Evolutionary conservation across 2,797 vertebrate species (phyloP).

Genomic region (Scolopax bukidnonensis): DNA sequence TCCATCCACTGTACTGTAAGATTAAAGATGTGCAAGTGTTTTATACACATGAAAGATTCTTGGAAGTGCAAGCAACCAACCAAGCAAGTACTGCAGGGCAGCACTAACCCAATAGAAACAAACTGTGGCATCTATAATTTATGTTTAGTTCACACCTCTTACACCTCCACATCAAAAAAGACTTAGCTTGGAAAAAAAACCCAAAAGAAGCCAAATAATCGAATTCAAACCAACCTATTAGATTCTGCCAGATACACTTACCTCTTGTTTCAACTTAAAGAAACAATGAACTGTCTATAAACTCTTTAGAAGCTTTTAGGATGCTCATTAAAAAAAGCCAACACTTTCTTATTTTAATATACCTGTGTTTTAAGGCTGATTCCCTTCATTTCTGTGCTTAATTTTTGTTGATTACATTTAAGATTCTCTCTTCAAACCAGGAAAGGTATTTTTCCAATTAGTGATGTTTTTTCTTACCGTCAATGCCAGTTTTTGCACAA

Average conservation of each 20-base stretch:
- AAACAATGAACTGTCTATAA: neutral
- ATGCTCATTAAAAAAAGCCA: neutral
- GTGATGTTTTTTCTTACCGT: neutral
- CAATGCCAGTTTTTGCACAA: neutral
- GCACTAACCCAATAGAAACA: neutral
- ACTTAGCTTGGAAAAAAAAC: accelerated
- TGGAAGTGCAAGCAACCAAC: neutral
- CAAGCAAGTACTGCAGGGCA: neutral
- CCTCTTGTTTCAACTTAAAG: neutral
- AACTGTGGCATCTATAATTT: neutral
- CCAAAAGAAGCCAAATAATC: neutral
- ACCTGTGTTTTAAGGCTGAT: neutral
- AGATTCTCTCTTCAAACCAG: neutral
- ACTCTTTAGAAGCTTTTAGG: neutral
- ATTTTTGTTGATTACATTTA: neutral
- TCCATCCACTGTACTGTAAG: neutral
- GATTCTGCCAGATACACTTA: neutral
- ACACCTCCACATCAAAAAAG: neutral
- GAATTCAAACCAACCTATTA: neutral
- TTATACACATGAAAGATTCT: neutral
- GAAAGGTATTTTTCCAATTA: neutral
- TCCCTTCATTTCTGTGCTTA: neutral
- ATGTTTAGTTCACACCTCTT: neutral
- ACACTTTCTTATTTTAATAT: neutral
- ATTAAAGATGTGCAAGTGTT: neutral